Evolutionary conservation across 2,797 vertebrate species (phyloP).

Genomic region (Propithecus deckenii): DNA sequence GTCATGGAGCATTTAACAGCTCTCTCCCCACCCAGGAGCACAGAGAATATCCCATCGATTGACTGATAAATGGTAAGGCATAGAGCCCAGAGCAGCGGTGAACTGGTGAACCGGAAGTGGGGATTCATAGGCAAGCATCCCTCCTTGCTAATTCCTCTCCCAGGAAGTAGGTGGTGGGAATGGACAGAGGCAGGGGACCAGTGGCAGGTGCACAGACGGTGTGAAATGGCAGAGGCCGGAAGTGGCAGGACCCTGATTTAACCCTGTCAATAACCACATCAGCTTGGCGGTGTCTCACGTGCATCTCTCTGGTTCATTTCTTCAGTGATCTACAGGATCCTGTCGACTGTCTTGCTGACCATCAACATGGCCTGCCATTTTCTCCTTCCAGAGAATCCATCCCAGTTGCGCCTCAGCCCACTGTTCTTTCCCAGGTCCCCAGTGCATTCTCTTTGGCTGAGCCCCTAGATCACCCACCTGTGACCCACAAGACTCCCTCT

Average conservation of each 20-base stretch:
- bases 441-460: conserved; percentile 56
- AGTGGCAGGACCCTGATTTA: neutral
- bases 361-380: conserved; percentile 43
- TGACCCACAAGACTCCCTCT: conserved; percentile 53
- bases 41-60: neutral
- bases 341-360: conserved; percentile 63
- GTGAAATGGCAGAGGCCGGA: neutral
- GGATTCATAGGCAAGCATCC: neutral
- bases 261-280: neutral
- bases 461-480: conserved; percentile 45
- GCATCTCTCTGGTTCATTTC: conserved; percentile 66
- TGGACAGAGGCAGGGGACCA: neutral
- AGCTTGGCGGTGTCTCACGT: conserved; percentile 22
- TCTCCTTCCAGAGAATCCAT: conserved; percentile 52
- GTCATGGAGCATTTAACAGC: neutral
- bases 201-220: neutral
- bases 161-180: neutral
- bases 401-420: conserved; percentile 13
- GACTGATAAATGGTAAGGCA: neutral
- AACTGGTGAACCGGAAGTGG: neutral
- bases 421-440: conserved; percentile 27
- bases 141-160: neutral
- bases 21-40: neutral
- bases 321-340: conserved; percentile 81
- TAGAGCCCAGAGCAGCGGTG: neutral